Base-by-base conservation (phyloP, 2,113 vertebrate species). In the Corythoichthys haematopterus region DNA sequence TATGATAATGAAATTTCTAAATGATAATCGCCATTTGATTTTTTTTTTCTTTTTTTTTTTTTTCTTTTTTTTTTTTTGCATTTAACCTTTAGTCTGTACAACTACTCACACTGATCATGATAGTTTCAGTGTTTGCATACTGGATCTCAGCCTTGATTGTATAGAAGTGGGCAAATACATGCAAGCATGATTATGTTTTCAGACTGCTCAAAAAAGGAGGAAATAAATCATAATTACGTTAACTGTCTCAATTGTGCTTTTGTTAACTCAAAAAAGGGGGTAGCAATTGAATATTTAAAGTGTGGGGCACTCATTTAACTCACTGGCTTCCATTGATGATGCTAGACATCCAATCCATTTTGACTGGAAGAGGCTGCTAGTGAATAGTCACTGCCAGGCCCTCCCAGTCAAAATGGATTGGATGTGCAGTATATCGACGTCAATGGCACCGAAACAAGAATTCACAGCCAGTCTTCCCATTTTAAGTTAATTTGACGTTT, bases 21-120 rank as follows among this genome's bases (percentile, higher is more conserved):
- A 72, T 85, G 62, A 88, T 84, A 71, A 90, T 88, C 91, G 91
- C 92, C 91, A 92, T 92, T 91, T 87, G 83, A 89, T 90, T 91
- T 43, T 28, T 28, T 28, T 28, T 28, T 28, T 28, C 20, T 28
- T 28, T 90, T 92, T 78, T 90, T 91, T 59, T 89, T 90, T 78
- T 86, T 82, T 68, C n/a, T n/a, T 90, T 92, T 78, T 90, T 91
- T 59, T 89, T 91, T 78, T 86, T 82, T 68, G 76, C 65, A 77
- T 80, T 78, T 81, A 68, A 78, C 9, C 40, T 43, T 3, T 43
- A 76, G 74, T 76, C 75, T 91, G 85, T 88, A 85, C 60, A 89
- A 43, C 73, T 71, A 87, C 72, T 78, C 81, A 77, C 64, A 78
- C 57, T 76, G 72, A 84, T 62, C 65, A 64, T 71, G 74, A 71